Base-by-base conservation (phyloP, 2,113 vertebrate genomes). In the Ardeotis arabs region DNA sequence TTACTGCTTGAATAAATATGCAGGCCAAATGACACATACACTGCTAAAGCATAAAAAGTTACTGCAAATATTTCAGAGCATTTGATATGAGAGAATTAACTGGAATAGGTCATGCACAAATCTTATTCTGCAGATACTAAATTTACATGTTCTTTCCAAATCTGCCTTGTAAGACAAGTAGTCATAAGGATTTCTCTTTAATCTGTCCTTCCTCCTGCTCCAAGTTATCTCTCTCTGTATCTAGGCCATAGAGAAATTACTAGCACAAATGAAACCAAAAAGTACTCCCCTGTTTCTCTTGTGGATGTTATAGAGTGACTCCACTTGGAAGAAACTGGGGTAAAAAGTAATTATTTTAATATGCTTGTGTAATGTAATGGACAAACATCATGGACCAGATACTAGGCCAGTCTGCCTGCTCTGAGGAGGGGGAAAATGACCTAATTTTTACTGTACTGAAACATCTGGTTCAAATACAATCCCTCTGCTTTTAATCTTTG, bases 61-160 rank as follows among this genome's bases (percentile, higher is more conserved):
- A 60, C 16, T 31, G n/a, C 28, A 77, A 39, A 50, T 73, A 70
- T 81, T 92, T 89, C 27, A 60, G 50, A 67, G 53, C 15, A 64
- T 69, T 93, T 67, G 28, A 47, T 53, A 35, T n/a, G 45, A 86
- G 14, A 83, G n/a, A 89, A 86, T 70, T 53, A 67, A 55, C 5
- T 79, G 31, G 17, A 80, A 41, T 35, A 6, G 12, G 16, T 76
- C 41, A 76, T 67, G 62, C 50, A 89, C 59, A 96, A 73, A 60
- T 89, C 56, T 95, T 59, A 89, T 79, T 91, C 80, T 95, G 85
- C 81, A 95, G 29, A 68, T 59, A 83, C 14, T 66, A 73, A 23
- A 49, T 56, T 41, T 60, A 64, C 5, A 41, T 27, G 12, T 2
- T 67, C 1, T 67, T 79, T 69, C 56, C 12, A 47, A 63, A 79